phyloP scores from a whole-genome alignment of 2,113 vertebrate genomes.

The Malurus elegans region DNA sequence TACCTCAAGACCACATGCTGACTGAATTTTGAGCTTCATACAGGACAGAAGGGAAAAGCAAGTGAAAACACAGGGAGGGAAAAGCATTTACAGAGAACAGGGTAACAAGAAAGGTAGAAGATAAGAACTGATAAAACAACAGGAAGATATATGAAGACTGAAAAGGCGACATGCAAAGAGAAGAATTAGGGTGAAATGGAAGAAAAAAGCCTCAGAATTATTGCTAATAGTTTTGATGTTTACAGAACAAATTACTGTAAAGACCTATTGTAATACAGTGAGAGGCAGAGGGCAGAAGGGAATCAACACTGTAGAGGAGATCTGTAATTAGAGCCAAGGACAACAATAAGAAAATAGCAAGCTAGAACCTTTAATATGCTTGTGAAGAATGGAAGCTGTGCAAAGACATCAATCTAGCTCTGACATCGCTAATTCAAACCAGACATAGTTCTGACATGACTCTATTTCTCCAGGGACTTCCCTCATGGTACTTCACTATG shows the following conservation, averaged over 20 bases:
- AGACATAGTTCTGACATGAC: constrained; percentile 3
- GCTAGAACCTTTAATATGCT: background rate
- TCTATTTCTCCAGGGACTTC: background rate
- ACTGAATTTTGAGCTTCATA: background rate
- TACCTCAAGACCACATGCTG: background rate
- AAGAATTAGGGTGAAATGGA: background rate
- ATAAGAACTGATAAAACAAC: background rate
- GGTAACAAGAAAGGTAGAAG: background rate
- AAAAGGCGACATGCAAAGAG: background rate
- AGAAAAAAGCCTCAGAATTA: background rate
- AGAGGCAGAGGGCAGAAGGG: background rate
- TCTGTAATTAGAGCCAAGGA: background rate
- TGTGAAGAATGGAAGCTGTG: background rate
- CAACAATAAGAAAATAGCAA: background rate
- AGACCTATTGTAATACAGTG: background rate
- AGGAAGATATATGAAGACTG: background rate
- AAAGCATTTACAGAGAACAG: background rate
- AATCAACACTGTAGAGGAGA: background rate
- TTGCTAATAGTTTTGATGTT: background rate
- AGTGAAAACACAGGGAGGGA: background rate
- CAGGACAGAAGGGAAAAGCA: background rate
- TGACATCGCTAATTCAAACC: background rate
- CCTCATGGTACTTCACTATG: background rate
- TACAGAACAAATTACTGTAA: background rate
- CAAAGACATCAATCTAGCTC: background rate